phyloP scores from a whole-genome alignment of 2,888 invertebrate genomes.

The Monoplex corrugatus region DNA sequence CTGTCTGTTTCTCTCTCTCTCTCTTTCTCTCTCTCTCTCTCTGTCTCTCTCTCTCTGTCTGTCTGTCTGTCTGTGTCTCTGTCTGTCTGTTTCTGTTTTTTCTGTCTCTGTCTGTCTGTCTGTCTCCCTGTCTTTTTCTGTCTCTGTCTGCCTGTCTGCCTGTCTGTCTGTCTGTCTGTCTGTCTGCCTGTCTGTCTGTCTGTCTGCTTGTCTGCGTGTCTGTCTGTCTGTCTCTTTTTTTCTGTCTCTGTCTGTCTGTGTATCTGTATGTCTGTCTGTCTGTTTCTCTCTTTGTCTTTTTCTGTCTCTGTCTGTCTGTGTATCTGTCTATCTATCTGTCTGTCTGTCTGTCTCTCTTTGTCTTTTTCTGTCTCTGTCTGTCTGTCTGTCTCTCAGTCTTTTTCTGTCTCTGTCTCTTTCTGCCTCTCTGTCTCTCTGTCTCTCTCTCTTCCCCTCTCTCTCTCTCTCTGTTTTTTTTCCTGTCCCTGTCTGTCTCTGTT shows the following conservation, averaged over 20 bases:
- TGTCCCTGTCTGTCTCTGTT: not conserved
- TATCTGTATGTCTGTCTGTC: not conserved
- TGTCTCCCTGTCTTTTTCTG: not conserved
- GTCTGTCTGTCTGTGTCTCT: constrained; percentile 11
- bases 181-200: not conserved
- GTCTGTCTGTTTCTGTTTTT: not conserved
- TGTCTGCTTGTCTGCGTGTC: not conserved
- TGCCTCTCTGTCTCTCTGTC: not conserved
- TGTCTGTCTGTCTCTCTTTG: not conserved
- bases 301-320: not conserved
- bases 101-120: too few species aligned
- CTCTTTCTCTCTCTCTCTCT: constrained; percentile 20
- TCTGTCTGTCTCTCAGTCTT: not conserved
- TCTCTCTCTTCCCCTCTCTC: not conserved
- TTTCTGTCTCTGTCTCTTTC: not conserved
- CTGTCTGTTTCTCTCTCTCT: not conserved
- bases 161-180: not conserved
- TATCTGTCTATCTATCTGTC: not conserved
- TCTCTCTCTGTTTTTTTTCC: not conserved
- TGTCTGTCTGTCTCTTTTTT: not conserved
- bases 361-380: not conserved
- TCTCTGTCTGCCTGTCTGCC: not conserved
- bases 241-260: constrained; percentile 4
- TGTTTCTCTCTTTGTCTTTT: not conserved
- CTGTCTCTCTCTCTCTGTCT: not conserved